Evolutionary conservation across 2,888 invertebrate genomes (phyloP), one percentile per base, ranked within the genome.

Genomic region (Troilus luridus): DNA sequence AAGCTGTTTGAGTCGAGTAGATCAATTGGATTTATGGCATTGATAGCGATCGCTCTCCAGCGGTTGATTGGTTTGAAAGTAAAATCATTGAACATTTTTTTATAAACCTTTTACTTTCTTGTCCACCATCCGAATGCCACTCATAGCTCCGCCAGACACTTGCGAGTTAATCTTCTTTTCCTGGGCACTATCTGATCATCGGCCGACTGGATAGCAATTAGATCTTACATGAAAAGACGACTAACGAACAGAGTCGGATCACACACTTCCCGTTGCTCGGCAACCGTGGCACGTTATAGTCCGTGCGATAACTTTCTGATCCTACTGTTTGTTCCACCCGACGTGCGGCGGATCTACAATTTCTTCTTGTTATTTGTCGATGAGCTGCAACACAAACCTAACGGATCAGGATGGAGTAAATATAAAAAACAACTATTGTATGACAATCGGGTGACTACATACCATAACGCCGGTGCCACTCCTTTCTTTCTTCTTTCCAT

Each of bases 231-330:
- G 72, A 77, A 77, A 7, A 56, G n/a, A 10, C 41, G n/a, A 21
- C n/a, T 56, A 85, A 85, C 56, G 85, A 85, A 85, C n/a, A 1
- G n/a, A 85, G 85, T 58, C 54, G 41, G 56, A 85, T 85, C 85
- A 85, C 85, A 85, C 85, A 85, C 85, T 85, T 85, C 85, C 85
- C 11, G 41, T 21, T 56, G 56, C 56, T 85, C 85, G 85, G 85
- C 56, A 85, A 58, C 85, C 85, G 56, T 58, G 1, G 85, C 85
- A 85, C 85, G 85, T 85, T 58, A 85, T 54, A 14, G 85, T 58
- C 85, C 85, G 85, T 85, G 85, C 85, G 56, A 41, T 85, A 85
- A 85, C 85, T 85, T 85, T 85, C 85, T 21, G 85, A 85, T 85
- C 5, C 10, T n/a, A 19, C 12, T 54, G 54, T 54, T 58, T 85